Conservation (phyloP, 92 coral and sea anemone species). For the Porites cylindrica region DNA sequence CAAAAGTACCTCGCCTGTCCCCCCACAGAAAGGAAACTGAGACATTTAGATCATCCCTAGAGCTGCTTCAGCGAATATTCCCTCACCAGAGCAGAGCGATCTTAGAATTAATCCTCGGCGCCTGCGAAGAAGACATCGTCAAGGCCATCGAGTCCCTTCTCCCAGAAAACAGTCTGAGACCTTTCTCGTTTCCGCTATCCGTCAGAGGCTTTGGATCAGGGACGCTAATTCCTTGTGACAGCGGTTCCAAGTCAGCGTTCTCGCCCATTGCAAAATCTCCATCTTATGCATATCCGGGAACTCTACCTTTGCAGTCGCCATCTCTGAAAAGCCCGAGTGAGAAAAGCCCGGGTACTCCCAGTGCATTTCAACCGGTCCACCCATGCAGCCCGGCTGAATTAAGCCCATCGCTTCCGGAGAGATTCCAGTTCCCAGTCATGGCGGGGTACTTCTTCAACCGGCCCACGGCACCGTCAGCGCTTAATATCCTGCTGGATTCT, state of each 20-base stretch:
- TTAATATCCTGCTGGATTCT: slow-evolving; percentile 49
- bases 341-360: slow-evolving; percentile 62
- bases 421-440: slow-evolving; percentile 75
- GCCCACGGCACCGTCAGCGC: slow-evolving; percentile 62
- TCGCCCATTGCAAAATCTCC: slow-evolving; percentile 88
- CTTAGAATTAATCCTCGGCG: slow-evolving; percentile 88
- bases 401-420: slow-evolving; percentile 69
- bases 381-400: slow-evolving; percentile 46
- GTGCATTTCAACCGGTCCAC: slow-evolving; percentile 84
- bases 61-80: slow-evolving; percentile 87
- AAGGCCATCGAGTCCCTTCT: slow-evolving; percentile 93
- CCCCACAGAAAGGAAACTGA: slow-evolving; percentile 62
- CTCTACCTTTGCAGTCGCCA: slow-evolving; percentile 54
- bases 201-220: slow-evolving; percentile 53
- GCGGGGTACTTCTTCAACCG: slow-evolving; percentile 71
- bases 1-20: slow-evolving; percentile 61
- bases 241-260: slow-evolving; percentile 86
- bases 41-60: slow-evolving; percentile 71
- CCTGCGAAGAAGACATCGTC: slow-evolving; percentile 94
- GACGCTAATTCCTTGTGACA: slow-evolving; percentile 53
- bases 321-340: slow-evolving; percentile 55
- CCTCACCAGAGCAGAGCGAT: slow-evolving; percentile 94
- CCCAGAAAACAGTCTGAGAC: slow-evolving; percentile 75
- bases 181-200: slow-evolving; percentile 52
- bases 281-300: slow-evolving; percentile 62